Conservation (phyloP, 2,888 invertebrate species). For the Lasiommata megera region DNA sequence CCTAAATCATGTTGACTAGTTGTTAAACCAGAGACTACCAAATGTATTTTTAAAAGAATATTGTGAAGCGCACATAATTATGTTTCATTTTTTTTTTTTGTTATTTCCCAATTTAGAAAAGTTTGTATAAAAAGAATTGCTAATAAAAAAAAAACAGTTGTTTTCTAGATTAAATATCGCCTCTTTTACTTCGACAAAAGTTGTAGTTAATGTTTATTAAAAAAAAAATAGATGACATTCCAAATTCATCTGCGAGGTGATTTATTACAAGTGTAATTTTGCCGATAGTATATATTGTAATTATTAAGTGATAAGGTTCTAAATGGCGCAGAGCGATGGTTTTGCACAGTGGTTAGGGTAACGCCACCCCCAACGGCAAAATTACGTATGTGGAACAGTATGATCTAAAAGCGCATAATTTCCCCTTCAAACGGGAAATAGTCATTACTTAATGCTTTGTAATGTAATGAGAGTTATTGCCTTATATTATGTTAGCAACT, state of each 20-base stretch:
- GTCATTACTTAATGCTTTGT: not conserved
- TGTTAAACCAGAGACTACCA: constrained; percentile 51
- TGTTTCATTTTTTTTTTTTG: constrained; percentile 51
- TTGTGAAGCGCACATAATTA: constrained; percentile 67
- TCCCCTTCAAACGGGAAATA: not conserved
- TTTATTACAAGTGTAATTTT: not conserved
- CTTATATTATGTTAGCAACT: too few relatives aligned
- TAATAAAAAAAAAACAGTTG: constrained; percentile 14
- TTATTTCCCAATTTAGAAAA: constrained; percentile 37
- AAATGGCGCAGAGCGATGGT: not conserved
- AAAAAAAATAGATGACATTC: constrained; percentile 5
- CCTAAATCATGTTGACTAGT: constrained; percentile 51
- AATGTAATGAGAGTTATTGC: not conserved
- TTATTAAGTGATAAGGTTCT: not conserved
- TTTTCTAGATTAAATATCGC: constrained; percentile 24
- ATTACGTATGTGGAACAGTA: not conserved
- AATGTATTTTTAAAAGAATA: constrained; percentile 62
- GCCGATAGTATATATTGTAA: not conserved
- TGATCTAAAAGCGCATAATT: not conserved
- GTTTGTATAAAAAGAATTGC: constrained; percentile 7
- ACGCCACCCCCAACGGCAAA: not conserved
- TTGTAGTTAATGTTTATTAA: not conserved
- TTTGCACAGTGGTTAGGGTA: not conserved
- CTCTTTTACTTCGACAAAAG: constrained; percentile 16
- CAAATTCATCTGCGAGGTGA: not conserved